These are phyloP conservation scores for Athene cunicularia DNA, from an alignment of 2,113 vertebrate species.

Conservation along the genomic window DNA sequence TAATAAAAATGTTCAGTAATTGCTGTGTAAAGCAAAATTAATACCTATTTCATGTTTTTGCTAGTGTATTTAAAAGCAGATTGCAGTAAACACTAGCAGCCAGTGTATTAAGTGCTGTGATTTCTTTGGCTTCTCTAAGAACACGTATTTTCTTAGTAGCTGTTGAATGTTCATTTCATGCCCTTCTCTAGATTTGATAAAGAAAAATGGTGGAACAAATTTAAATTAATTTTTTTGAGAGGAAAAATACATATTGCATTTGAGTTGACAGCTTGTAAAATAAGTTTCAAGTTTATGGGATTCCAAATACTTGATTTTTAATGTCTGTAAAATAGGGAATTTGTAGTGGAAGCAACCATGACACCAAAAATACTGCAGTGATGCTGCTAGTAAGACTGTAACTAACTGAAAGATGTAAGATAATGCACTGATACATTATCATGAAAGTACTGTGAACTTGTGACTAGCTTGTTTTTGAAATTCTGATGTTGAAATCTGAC, in stretches of 20 bases:
- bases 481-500: conserved; percentile 28
- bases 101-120: background rate
- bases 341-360: background rate
- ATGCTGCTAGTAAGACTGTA: background rate
- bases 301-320: conserved; percentile 17
- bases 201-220: background rate
- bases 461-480: background rate
- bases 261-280: conserved; percentile 10
- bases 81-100: background rate
- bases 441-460: background rate
- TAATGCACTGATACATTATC: background rate
- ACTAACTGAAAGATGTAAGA: background rate
- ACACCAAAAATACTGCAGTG: background rate
- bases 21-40: background rate
- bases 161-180: conserved; percentile 21
- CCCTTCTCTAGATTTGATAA: background rate
- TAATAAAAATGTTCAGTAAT: background rate
- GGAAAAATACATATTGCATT: conserved; percentile 25
- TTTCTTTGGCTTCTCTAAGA: conserved; percentile 7
- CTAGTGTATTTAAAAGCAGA: background rate
- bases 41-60: background rate
- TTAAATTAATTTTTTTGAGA: background rate
- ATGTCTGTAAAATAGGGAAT: background rate
- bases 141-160: background rate
- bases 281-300: conserved; percentile 1